Evolutionary conservation across 2,113 vertebrate species (phyloP), one percentile per base, ranked within the genome.

Genomic region (Syrrhaptes paradoxus): DNA sequence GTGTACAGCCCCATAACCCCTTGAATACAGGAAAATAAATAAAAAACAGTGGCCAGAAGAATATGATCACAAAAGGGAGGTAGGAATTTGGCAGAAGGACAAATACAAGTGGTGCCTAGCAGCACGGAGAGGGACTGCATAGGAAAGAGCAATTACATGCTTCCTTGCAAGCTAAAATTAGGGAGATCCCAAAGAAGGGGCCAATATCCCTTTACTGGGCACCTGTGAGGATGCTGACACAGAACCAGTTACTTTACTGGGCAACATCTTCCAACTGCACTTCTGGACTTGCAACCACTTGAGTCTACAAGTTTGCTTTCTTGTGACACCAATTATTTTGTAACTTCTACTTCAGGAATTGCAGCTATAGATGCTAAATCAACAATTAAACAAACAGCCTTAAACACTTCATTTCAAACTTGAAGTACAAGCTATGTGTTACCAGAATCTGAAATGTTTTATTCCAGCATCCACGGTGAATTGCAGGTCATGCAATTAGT

Each of bases 91-190:
- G 1, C 24, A 59, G 28, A 21, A 94, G 21, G 45, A 82, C 58
- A 49, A 86, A 29, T 6, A 57, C 20, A 54, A 87, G 25, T 38
- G 21, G 16, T 43, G 28, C 25, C 51, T 31, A 73, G 54, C 24
- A 90, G 54, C 18, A 46, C 2, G 7, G 65, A 58, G 65, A 62
- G 28, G 28, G 36, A 71, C 36, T 14, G 31, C 28, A n/a, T 1
- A 1, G 24, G 7, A 11, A 61, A 84, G 28, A 54, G 34, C 38
- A 77, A 46, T 31, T 32, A 67, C 41, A 54, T 0, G 0, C 29
- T 24, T 7, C 43, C 28, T 46, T 67, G 52, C 31, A 51, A 73
- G 20, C 13, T 41, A 66, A 74, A 70, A 22, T 49, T 18, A 13
- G 11, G 9, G 51, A 63, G 18, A 38, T 34, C 6, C 17, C 55